Conservation (phyloP, 2,888 invertebrate genomes). For the Macrosiphum euphorbiae region DNA sequence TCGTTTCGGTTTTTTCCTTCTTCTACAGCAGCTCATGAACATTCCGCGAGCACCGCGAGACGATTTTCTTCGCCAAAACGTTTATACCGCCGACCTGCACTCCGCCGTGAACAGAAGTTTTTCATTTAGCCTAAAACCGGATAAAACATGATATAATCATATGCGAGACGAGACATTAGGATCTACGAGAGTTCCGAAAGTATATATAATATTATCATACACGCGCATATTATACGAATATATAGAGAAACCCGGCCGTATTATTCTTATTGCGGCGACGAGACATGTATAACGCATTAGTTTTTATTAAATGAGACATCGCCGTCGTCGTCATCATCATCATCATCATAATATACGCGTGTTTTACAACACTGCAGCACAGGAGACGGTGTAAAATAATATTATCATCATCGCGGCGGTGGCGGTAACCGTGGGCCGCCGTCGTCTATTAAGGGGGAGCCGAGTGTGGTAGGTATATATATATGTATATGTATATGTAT, state of each 20-base stretch:
- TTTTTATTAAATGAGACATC: constrained; percentile 32
- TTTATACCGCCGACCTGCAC: background rate
- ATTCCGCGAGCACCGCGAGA: background rate
- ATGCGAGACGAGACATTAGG: background rate
- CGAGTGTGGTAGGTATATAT: background rate
- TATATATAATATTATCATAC: background rate
- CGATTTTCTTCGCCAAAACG: background rate
- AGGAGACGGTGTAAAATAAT: background rate
- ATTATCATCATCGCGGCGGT: background rate
- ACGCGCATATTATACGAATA: background rate
- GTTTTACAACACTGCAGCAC: background rate
- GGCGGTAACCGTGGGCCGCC: constrained; percentile 17
- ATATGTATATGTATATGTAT: background rate
- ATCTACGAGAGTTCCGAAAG: constrained; percentile 47
- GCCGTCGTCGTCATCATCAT: background rate
- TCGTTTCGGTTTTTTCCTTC: background rate
- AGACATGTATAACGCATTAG: constrained; percentile 6
- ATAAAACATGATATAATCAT: background rate
- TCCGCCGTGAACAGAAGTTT: background rate
- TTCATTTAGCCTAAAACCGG: background rate
- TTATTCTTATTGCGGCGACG: background rate
- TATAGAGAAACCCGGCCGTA: background rate
- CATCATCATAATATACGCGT: background rate
- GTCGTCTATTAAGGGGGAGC: constrained; percentile 13
- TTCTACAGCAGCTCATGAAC: background rate